phyloP scores from a whole-genome alignment of 2,113 vertebrate species.

The Percina caprodes region DNA sequence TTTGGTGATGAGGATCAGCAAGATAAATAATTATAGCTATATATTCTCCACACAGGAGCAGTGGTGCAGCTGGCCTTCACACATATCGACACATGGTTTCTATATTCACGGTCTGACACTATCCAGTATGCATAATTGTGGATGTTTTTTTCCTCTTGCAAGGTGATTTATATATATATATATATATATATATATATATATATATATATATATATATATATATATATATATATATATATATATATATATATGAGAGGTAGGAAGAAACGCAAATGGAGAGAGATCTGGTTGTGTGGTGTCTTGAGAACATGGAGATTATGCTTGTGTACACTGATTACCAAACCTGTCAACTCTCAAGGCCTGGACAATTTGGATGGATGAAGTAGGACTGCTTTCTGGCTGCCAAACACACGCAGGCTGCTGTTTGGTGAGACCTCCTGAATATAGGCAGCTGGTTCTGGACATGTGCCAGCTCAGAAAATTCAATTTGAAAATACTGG shows the following conservation, averaged over 20 bases:
- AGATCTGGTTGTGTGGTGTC: constrained; percentile 63
- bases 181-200: no score
- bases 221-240: no score
- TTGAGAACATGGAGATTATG: constrained; percentile 75
- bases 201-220: no score
- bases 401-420: constrained; percentile 73
- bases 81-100: constrained; percentile 65
- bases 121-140: constrained; percentile 43
- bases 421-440: constrained; percentile 74
- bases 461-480: constrained; percentile 68
- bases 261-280: not conserved
- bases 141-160: constrained; percentile 42
- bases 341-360: constrained; percentile 76
- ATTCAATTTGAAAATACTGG: constrained; percentile 79
- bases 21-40: constrained; percentile 70
- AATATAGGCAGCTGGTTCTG: constrained; percentile 72
- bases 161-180: no score
- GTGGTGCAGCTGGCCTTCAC: constrained; percentile 72
- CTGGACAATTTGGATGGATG: constrained; percentile 80
- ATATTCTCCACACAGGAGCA: constrained; percentile 65
- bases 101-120: constrained; percentile 44
- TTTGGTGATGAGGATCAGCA: constrained; percentile 64
- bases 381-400: constrained; percentile 71
- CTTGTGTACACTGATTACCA: constrained; percentile 78
- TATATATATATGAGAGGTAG: no score